Conservation (phyloP, 2,888 invertebrate genomes). For the Agrotis clavis region DNA sequence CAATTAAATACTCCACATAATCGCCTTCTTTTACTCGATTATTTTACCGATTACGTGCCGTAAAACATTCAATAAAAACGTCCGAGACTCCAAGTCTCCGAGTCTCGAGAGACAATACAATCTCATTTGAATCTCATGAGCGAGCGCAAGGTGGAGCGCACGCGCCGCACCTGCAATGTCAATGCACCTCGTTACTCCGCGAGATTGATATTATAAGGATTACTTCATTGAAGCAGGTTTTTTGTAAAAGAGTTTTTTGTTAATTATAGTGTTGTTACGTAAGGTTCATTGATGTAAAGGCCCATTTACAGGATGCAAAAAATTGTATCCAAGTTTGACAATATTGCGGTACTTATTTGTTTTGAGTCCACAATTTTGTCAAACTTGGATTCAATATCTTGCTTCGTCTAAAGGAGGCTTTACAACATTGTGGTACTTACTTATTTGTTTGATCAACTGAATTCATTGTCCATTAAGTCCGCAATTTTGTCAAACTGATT, state of each 20-base stretch:
- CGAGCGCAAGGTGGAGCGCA: constrained; percentile 65
- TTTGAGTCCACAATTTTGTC: too few species aligned
- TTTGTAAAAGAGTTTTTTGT: constrained; percentile 26
- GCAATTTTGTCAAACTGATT: too few species aligned
- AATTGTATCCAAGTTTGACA: too few species aligned
- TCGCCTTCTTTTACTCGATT: constrained; percentile 38
- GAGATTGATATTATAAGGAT: constrained; percentile 61
- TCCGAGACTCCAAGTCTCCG: constrained; percentile 47
- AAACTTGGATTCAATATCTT: too few species aligned
- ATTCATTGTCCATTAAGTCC: too few species aligned
- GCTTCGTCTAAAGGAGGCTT: too few species aligned
- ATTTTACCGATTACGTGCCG: constrained; percentile 43
- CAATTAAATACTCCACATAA: constrained; percentile 30
- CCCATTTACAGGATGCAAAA: too few species aligned
- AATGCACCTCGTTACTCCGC: constrained; percentile 66
- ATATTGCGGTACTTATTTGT: too few species aligned
- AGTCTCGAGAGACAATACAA: constrained; percentile 58
- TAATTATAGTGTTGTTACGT: constrained; percentile 40
- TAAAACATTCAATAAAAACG: constrained; percentile 52
- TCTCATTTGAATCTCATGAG: constrained; percentile 68
- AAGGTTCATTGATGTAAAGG: constrained; percentile 29
- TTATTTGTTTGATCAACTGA: too few species aligned
- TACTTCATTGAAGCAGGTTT: constrained; percentile 50
- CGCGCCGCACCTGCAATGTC: constrained; percentile 76
- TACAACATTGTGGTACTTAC: too few species aligned